Base-by-base conservation (phyloP, 2,113 vertebrate genomes). In the Brachypodius melanocephalos region DNA sequence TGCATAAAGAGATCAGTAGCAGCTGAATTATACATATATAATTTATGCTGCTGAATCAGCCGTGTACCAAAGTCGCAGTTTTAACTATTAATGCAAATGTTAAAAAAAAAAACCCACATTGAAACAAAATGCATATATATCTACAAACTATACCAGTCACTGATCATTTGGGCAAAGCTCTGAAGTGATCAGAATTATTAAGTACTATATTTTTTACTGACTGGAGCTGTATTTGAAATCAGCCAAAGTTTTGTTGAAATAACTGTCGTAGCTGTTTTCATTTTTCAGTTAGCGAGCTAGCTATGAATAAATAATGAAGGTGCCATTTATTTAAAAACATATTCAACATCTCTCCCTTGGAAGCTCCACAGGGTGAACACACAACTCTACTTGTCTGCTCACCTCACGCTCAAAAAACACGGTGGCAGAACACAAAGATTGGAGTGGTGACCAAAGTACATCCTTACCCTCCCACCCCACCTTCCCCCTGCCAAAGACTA, bases 281-380 rank as follows among this genome's bases (percentile, higher is more conserved):
- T 80, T 86, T 85, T 85, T 76, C 83, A 74, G 28, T 24, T 73
- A 59, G 46, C 36, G 80, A 45, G n/a, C 43, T 42, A 71, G 22
- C 24, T 68, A 67, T 79, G 76, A 95, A 95, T 92, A 95, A 88
- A 76, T 71, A 78, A 83, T 49, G 24, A 78, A 62, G n/a, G 29
- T 46, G 9, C 40, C 52, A 58, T 85, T 92, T 95, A 81, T 81
- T 87, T 93, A 72, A 85, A 85, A 91, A 61, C 28, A 45, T 26
- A 71, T 72, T 61, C 82, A 72, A 17, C 32, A 69, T 78, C 43
- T 71, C 38, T 75, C 61, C 43, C 58, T 73, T 46, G 46, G 63
- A 83, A 95, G 31, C 6, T 25, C 63, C 59, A 65, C 4, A 34
- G 36, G 19, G 12, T 57, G 45, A 75, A 38, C 12, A 28, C 0